phyloP scores from a whole-genome alignment of 2,888 invertebrate species.

The Drosophila subsilvestris region DNA sequence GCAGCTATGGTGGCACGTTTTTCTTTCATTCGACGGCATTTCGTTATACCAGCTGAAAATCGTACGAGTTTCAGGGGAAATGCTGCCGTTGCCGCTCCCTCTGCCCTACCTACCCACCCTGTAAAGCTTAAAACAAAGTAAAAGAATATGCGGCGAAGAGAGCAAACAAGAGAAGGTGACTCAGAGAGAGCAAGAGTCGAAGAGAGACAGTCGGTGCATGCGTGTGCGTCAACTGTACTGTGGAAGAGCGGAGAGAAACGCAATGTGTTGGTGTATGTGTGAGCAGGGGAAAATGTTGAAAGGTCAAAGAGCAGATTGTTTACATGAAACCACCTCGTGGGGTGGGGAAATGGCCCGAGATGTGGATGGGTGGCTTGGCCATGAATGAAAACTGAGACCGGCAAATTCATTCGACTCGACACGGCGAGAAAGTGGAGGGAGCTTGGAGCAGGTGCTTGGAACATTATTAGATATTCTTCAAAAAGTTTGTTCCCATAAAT shows the following conservation, averaged over 20 bases:
- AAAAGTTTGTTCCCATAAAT: no score
- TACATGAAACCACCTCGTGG: constrained; percentile 46
- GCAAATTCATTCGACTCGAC: constrained; percentile 27
- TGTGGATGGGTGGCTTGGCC: constrained; percentile 47
- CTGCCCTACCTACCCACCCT: constrained; percentile 1
- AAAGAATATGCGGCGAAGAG: constrained; percentile 42
- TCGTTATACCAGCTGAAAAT: constrained; percentile 80
- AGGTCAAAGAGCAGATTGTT: constrained; percentile 74
- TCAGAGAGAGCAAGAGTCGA: constrained; percentile 13
- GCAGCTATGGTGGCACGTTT: constrained; percentile 66
- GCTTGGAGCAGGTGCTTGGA: constrained; percentile 5
- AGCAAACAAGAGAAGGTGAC: constrained; percentile 13
- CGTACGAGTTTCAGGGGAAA: constrained; percentile 83
- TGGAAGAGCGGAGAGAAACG: constrained; percentile 33
- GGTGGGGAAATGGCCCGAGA: neutral
- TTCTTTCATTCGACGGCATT: constrained; percentile 53
- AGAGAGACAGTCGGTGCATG: constrained; percentile 33
- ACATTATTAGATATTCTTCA: neutral
- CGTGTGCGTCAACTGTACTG: constrained; percentile 60
- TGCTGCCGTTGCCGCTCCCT: constrained; percentile 38
- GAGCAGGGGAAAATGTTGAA: constrained; percentile 32
- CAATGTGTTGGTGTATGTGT: constrained; percentile 27
- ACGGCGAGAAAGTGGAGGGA: neutral
- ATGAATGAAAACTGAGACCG: constrained; percentile 71
- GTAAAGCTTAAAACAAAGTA: constrained; percentile 43